phyloP scores from a whole-genome alignment of 2,888 invertebrate species.

The Scaptomyza parva region DNA sequence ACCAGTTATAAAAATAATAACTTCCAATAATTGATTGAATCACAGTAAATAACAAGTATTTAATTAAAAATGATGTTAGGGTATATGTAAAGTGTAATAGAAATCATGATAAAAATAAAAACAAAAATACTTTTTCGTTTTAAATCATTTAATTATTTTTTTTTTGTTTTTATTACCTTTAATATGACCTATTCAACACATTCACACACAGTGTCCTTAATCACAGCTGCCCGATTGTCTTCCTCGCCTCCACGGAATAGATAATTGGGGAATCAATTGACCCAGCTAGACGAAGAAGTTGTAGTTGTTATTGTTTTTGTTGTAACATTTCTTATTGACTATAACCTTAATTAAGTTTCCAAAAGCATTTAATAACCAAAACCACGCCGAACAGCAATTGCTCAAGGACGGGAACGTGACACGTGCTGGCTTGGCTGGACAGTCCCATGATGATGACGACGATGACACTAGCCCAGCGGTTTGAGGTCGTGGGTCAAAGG shows the following conservation, averaged over 20 bases:
- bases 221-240: conserved; percentile 48
- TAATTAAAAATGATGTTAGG: too few relatives aligned
- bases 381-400: conserved; percentile 16
- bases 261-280: conserved; percentile 40
- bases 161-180: conserved; percentile 17
- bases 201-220: conserved; percentile 54
- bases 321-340: conserved; percentile 33
- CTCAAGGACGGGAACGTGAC: conserved; percentile 58
- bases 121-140: neutral
- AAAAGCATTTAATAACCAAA: conserved; percentile 70
- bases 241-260: neutral
- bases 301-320: conserved; percentile 19
- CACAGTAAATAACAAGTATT: neutral
- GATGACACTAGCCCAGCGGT: conserved; percentile 19
- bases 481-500: conserved; percentile 28
- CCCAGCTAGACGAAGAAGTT: conserved; percentile 37
- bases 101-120: too few relatives aligned
- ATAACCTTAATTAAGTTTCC: conserved; percentile 74
- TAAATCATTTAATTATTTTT: conserved; percentile 10
- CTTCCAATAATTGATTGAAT: neutral
- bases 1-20: conserved; percentile 4
- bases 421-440: conserved; percentile 47
- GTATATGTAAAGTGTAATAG: too few relatives aligned
- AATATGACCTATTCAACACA: conserved; percentile 30
- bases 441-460: neutral